Evolutionary conservation across 1,140 invertebrate species (phyloP).

Genomic region (Mylabris phalerata): DNA sequence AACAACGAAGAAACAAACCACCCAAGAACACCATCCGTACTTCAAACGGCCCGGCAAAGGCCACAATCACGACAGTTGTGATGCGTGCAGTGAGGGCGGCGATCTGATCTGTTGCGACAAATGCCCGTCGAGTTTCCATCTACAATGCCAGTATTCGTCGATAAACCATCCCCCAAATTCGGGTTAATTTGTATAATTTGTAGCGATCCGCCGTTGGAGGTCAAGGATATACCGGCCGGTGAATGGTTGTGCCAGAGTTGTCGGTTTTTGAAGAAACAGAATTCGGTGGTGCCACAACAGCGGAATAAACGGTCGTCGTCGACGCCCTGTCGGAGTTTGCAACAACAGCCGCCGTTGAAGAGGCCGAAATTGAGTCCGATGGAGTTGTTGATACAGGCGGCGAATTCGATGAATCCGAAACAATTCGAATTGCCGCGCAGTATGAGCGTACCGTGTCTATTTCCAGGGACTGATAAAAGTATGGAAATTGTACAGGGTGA

Average conservation of each 20-base stretch:
- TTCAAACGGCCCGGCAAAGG: slow-evolving; percentile 78
- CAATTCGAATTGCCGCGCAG: slow-evolving; percentile 83
- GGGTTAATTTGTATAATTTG: slow-evolving; percentile 9
- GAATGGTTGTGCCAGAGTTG: slow-evolving; percentile 88
- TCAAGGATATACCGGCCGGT: slow-evolving; percentile 81
- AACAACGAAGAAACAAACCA: slow-evolving; percentile 51
- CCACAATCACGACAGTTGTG: slow-evolving; percentile 90
- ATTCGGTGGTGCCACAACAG: slow-evolving; percentile 6
- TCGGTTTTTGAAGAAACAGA: slow-evolving; percentile 36
- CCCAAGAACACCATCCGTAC: slow-evolving; percentile 62
- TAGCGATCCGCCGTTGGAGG: slow-evolving; percentile 84
- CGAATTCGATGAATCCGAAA: slow-evolving; percentile 74
- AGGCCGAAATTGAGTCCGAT: slow-evolving; percentile 54
- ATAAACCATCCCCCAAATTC: neutral
- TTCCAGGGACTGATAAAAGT: slow-evolving; percentile 76
- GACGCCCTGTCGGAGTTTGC: slow-evolving; percentile 5
- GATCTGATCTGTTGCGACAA: slow-evolving; percentile 93
- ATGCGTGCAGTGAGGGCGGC: slow-evolving; percentile 87
- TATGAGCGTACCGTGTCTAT: slow-evolving; percentile 65
- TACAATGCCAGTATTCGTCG: slow-evolving; percentile 74
- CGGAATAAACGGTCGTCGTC: slow-evolving; percentile 27
- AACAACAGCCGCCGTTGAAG: slow-evolving; percentile 30
- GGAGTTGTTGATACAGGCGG: slow-evolving; percentile 70
- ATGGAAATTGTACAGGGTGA: slow-evolving; percentile 3
- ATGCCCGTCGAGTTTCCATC: slow-evolving; percentile 91